Evolutionary conservation across 2,888 invertebrate species (phyloP).

Genomic region (Synergus gifuensis): DNA sequence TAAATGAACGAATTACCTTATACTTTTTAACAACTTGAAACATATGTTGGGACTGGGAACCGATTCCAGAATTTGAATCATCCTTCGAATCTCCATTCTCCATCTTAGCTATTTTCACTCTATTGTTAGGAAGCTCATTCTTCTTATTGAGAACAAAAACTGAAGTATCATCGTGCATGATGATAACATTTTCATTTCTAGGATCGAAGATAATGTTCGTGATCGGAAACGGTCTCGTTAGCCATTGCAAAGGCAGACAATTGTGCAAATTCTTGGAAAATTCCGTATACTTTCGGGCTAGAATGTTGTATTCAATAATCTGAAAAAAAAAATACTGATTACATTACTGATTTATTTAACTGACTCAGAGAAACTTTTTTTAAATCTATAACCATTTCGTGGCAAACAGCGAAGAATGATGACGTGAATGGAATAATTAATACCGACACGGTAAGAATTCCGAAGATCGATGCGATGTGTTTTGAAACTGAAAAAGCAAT

Average conservation of each 20-base stretch:
- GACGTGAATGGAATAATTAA: constrained; percentile 44
- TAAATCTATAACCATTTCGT: constrained; percentile 1
- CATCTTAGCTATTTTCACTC: constrained; percentile 76
- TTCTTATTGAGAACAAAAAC: constrained; percentile 82
- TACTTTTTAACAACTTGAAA: constrained; percentile 79
- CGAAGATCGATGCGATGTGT: constrained; percentile 4
- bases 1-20: constrained; percentile 74
- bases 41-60: constrained; percentile 70
- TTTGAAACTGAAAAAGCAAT: constrained; percentile 21
- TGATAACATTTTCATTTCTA: constrained; percentile 82
- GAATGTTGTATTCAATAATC: constrained; percentile 88
- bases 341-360: constrained; percentile 7
- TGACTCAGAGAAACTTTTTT: constrained; percentile 9
- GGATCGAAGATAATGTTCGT: constrained; percentile 83
- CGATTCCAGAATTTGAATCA: constrained; percentile 69
- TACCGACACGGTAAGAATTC: constrained; percentile 10
- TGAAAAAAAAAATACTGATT: constrained; percentile 68
- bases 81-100: constrained; percentile 72
- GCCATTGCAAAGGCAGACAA: constrained; percentile 81
- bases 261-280: constrained; percentile 81
- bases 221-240: constrained; percentile 81
- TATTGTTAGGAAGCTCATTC: constrained; percentile 75
- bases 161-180: constrained; percentile 86
- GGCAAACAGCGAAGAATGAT: not conserved
- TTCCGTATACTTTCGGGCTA: constrained; percentile 81